Base-by-base conservation (phyloP, 2,797 vertebrate genomes). In the Simalia tracyae region DNA sequence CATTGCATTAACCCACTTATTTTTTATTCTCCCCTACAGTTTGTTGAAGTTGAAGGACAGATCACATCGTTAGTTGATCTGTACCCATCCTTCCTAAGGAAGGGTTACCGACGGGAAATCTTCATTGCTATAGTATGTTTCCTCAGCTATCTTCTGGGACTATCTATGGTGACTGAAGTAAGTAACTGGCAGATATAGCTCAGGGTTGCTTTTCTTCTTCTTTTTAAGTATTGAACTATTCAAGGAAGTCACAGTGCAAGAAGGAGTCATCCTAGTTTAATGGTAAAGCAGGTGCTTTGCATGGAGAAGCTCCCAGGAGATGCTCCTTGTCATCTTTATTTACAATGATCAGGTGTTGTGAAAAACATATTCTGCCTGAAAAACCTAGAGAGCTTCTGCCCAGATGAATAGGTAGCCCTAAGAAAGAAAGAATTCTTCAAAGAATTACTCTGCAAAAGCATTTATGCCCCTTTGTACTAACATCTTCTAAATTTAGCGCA, bases 1-100 rank as follows among this genome's bases (percentile, higher is more conserved):
- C 1, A 0, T 1, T 89, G 36, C 63, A 4, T 91, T 68, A 91
- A 31, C 28, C 91, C 11, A 90, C 24, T 95, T 36, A 89, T 11
- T 36, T 89, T 94, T 42, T 36, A 84, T 86, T 84, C 89, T 57
- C n/a, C 46, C 50, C 54, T 96, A 86, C 96, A 99, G 99, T 99
- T 99, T 98, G 99, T 99, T 96, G 99, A 99, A 98, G 99, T 99
- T 98, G 99, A 99, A 98, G 99, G 99, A 98, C 99, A 99, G 98
- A 99, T 99, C 98, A 99, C 99, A 72, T 99, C 99, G 91, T 98
- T 99, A 97, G 99, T 99, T 97, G 99, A 99, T 97, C 98, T 99
- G 97, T 99, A 99, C 98, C 99, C 99, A 88, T 97, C 98, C 97
- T 97, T 99, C 98, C 99, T 99, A 98, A 99, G 99, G 98, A 99